phyloP scores from a whole-genome alignment of 2,797 vertebrate genomes.

The Poeciliopsis infans region DNA sequence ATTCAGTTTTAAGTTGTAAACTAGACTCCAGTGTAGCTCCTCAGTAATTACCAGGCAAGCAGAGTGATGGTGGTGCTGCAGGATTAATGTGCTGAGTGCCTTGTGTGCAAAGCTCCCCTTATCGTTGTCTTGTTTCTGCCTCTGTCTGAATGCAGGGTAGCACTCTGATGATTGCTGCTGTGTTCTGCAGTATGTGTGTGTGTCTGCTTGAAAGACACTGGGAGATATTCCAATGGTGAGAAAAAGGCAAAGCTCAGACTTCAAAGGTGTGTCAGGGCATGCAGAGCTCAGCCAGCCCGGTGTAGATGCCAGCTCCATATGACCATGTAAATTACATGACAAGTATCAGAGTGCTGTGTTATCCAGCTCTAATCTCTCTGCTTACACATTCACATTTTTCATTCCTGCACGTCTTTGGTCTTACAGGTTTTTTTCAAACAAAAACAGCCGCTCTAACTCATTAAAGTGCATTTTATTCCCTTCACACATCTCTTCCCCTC shows the following conservation, averaged over 20 bases:
- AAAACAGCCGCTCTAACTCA: constrained; percentile 24
- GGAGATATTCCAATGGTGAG: constrained; percentile 59
- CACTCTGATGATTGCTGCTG: constrained; percentile 38
- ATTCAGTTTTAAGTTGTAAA: background rate
- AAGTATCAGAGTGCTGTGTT: constrained; percentile 34
- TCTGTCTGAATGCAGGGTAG: constrained; percentile 36
- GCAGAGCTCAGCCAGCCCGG: constrained; percentile 37
- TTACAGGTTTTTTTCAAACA: constrained; percentile 16
- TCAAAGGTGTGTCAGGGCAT: constrained; percentile 72
- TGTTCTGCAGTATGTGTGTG: constrained; percentile 15
- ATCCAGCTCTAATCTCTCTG: constrained; percentile 33
- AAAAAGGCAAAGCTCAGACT: constrained; percentile 64
- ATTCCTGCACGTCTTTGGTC: background rate
- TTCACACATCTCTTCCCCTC: constrained; percentile 32
- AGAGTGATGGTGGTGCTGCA: constrained; percentile 52
- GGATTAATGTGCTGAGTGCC: constrained; percentile 46
- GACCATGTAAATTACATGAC: constrained; percentile 66
- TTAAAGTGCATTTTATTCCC: constrained; percentile 35
- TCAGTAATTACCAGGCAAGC: constrained; percentile 28
- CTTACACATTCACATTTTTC: constrained; percentile 23
- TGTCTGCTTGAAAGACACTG: constrained; percentile 21
- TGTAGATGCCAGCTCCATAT: constrained; percentile 47
- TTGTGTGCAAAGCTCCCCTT: constrained; percentile 8
- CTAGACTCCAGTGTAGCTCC: background rate
- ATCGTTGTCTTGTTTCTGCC: constrained; percentile 29